phyloP scores from a whole-genome alignment of 2,888 invertebrate genomes.

The Geophilus truncorum region DNA sequence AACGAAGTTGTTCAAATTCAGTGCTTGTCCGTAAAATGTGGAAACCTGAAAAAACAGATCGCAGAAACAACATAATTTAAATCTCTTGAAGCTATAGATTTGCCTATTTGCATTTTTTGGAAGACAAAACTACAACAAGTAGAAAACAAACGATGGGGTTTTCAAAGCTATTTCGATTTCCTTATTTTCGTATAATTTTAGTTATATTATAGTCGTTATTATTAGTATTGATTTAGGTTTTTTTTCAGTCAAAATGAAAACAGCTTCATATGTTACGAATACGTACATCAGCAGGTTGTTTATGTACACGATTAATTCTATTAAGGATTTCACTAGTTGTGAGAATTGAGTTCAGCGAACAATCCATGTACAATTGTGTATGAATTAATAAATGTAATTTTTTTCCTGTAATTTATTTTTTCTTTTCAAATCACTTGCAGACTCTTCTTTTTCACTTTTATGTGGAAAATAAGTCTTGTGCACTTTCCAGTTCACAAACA shows the following conservation, averaged over 20 bases:
- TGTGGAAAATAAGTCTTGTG: not conserved
- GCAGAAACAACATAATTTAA: not conserved
- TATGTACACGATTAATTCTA: conserved; percentile 18
- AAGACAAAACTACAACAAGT: conserved; percentile 20
- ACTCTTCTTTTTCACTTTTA: not conserved
- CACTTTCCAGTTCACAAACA: conserved; percentile 11
- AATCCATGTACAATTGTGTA: not conserved
- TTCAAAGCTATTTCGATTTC: not conserved
- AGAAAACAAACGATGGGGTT: conserved; percentile 17
- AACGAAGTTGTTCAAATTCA: not conserved
- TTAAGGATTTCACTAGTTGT: not conserved
- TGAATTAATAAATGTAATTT: not conserved
- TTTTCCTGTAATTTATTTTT: not conserved
- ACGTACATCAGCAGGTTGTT: not conserved
- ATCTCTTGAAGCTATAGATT: not conserved
- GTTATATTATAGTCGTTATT: too few relatives aligned
- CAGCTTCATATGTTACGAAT: not conserved
- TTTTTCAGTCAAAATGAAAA: not conserved
- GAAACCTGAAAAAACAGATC: not conserved
- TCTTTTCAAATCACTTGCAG: not conserved
- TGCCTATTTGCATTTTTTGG: conserved; percentile 6
- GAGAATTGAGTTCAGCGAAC: conserved; percentile 1
- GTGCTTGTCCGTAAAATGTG: conserved; percentile 11
- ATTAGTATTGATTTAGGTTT: not conserved
- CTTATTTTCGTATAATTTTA: not conserved